Evolutionary conservation across 2,113 vertebrate genomes (phyloP), one percentile per base, ranked within the genome.

Genomic region (Pavo muticus): DNA sequence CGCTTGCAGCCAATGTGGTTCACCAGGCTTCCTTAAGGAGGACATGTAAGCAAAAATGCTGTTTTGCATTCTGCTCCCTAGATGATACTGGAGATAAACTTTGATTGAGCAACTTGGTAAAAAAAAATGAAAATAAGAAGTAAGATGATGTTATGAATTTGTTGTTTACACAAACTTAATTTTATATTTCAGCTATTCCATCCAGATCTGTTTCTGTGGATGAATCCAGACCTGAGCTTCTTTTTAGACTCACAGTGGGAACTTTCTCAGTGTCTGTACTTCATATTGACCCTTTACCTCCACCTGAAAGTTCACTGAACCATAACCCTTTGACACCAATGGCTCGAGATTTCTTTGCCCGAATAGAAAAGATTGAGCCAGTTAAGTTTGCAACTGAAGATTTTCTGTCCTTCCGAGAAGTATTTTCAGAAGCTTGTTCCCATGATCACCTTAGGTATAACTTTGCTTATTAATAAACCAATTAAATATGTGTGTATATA

Each of bases 371-470:
- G 87, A 95, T 98, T 79, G 98, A 98, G 90, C 98, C 98, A 27
- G 92, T 98, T 88, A 97, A 97, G 75, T 98, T 99, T 91, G 88
- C 97, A 59, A 87, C 97, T 42, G 98, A 97, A 63, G 98, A 98
- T 90, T 99, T 99, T 95, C 97, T 98, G 87, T 97, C 98, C 94
- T 98, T 98, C 79, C 98, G 99, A 83, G 91, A 97, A 84, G 92
- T 98, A 70, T 99, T 99, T 97, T 98, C 99, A 85, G 97, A 98
- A 91, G 99, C 99, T 91, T 99, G 99, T 95, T 99, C 98, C 85
- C 98, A 99, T 59, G 99, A 99, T 94, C 99, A 99, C 94, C 99
- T 99, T 92, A 99, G 99, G 99, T 99, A 96, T 95, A 48, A 94
- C 72, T 87, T 95, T 90, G 83, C 70, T 96, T 80, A 37, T 93